These are phyloP conservation scores for Petrolisthes manimaculis DNA, from an alignment of 2,888 invertebrate species.

Conservation along the genomic window DNA sequence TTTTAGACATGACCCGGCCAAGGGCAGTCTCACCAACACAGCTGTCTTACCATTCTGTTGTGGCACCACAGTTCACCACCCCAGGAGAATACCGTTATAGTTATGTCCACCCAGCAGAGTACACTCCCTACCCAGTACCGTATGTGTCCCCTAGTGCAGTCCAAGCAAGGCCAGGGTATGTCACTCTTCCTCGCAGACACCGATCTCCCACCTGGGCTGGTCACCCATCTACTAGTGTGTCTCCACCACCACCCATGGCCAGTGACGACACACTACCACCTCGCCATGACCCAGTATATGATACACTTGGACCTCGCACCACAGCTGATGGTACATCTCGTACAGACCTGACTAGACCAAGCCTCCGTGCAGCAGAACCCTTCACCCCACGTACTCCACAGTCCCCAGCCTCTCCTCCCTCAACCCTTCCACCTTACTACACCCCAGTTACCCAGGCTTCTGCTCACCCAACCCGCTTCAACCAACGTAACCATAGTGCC, in stretches of 20 bases:
- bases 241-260: slow-evolving; percentile 72
- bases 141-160: slow-evolving; percentile 27
- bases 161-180: slow-evolving; percentile 67
- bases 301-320: slow-evolving; percentile 90
- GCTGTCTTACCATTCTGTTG: slow-evolving; percentile 60
- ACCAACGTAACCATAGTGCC: slow-evolving; percentile 38
- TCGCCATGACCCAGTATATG: slow-evolving; percentile 79
- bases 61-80: slow-evolving; percentile 29
- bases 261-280: slow-evolving; percentile 68
- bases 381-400: slow-evolving; percentile 48
- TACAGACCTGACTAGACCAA: slow-evolving; percentile 81
- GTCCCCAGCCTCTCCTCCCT: slow-evolving; percentile 56
- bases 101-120: slow-evolving; percentile 50
- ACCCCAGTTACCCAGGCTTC: slow-evolving; percentile 40
- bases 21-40: slow-evolving; percentile 60
- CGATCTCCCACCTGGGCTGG: slow-evolving; percentile 69
- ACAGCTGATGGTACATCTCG: slow-evolving; percentile 87
- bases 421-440: slow-evolving; percentile 59
- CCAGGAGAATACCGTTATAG: slow-evolving; percentile 57
- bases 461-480: slow-evolving; percentile 16
- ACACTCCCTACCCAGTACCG: slow-evolving; percentile 31
- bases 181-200: slow-evolving; percentile 66
- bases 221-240: slow-evolving; percentile 51
- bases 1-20: slow-evolving; percentile 56
- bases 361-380: slow-evolving; percentile 49